Evolutionary conservation across 1,140 invertebrate species (phyloP).

Genomic region (Ladona fulva): DNA sequence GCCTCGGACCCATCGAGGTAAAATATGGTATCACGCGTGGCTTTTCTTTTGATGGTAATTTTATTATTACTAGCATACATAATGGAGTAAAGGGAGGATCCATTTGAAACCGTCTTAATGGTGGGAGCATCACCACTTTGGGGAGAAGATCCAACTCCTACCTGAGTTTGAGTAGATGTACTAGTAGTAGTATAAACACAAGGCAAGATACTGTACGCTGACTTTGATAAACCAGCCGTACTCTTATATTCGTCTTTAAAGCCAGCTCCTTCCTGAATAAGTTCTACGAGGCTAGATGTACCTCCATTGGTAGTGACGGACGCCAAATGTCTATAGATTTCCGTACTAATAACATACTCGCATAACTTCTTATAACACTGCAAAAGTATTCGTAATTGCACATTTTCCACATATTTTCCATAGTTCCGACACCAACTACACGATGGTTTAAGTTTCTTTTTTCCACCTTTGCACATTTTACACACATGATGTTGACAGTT

Average conservation of each 20-base stretch:
- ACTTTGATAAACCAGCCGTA: slow-evolving; percentile 54
- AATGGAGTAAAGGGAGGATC: slow-evolving; percentile 64
- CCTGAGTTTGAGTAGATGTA: slow-evolving; percentile 47
- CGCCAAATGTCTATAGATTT: slow-evolving; percentile 51
- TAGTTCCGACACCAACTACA: slow-evolving; percentile 81
- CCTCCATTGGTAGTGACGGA: slow-evolving; percentile 40
- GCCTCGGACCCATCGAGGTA: slow-evolving; percentile 20
- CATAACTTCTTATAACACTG: slow-evolving; percentile 85
- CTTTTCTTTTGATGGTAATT: slow-evolving; percentile 72
- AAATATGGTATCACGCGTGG: slow-evolving; percentile 27
- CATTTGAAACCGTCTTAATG: slow-evolving; percentile 52
- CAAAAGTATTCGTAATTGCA: slow-evolving; percentile 65
- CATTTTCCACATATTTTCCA: slow-evolving; percentile 72
- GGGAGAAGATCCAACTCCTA: neutral
- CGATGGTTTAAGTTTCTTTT: slow-evolving; percentile 71
- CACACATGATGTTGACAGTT: slow-evolving; percentile 85
- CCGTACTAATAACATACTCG: slow-evolving; percentile 63
- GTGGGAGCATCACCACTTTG: slow-evolving; percentile 1
- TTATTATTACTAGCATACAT: slow-evolving; percentile 69
- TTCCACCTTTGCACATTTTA: slow-evolving; percentile 61
- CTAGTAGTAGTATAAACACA: slow-evolving; percentile 53
- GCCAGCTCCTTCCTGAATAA: slow-evolving; percentile 68
- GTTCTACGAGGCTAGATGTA: slow-evolving; percentile 52
- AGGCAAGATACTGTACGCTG: slow-evolving; percentile 59
- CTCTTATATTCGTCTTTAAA: slow-evolving; percentile 69